Conservation (phyloP, 1,140 invertebrate genomes). For the Drosophila parabipectinata region DNA sequence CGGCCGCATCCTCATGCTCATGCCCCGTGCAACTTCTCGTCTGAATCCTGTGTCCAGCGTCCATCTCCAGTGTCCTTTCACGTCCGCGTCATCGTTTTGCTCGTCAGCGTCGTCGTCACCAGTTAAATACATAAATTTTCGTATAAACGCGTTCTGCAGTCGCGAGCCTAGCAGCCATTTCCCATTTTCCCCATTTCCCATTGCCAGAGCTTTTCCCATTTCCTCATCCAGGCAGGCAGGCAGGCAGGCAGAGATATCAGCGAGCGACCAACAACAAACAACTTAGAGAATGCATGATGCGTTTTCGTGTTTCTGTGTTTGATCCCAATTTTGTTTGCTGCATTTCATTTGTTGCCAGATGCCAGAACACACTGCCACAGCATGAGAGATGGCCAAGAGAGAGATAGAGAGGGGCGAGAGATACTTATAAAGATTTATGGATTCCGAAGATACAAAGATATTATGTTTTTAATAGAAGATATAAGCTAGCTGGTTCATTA, state of each 20-base stretch:
- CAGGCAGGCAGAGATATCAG: not conserved
- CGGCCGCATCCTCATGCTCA: conserved; percentile 12
- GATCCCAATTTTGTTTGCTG: conserved; percentile 40
- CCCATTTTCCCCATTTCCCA: conserved; percentile 32
- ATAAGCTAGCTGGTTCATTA: no score
- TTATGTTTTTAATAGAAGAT: no score
- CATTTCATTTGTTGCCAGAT: conserved; percentile 32
- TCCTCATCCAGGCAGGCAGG: not conserved
- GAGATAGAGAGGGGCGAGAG: not conserved
- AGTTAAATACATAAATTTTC: conserved; percentile 82
- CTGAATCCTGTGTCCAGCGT: not conserved
- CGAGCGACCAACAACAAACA: conserved; percentile 31
- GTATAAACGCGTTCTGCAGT: conserved; percentile 79
- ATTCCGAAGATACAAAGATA: not conserved
- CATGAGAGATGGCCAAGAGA: not conserved
- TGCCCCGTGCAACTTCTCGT: conserved; percentile 1
- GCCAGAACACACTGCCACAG: not conserved
- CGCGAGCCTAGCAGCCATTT: conserved; percentile 48
- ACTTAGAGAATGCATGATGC: conserved; percentile 50
- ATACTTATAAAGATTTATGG: not conserved
- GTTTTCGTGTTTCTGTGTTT: conserved; percentile 31
- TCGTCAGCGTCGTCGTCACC: conserved; percentile 79
- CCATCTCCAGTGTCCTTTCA: conserved; percentile 38
- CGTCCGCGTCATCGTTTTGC: conserved; percentile 73
- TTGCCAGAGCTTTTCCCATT: not conserved